phyloP scores from a whole-genome alignment of 2,113 vertebrate genomes.

The Lonchura striata region DNA sequence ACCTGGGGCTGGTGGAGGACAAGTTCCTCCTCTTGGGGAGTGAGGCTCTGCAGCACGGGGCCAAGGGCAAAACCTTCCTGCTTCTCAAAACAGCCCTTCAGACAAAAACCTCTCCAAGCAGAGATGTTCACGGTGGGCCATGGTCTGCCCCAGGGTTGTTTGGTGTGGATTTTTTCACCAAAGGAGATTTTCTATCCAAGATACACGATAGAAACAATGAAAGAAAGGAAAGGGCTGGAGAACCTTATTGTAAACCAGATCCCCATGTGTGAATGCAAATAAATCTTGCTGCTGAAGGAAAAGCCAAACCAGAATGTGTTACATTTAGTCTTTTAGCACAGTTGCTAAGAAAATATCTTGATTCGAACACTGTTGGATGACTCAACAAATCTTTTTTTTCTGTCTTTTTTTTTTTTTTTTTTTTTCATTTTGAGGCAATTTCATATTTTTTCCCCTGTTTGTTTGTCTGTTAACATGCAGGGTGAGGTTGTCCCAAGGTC shows the following conservation, averaged over 20 bases:
- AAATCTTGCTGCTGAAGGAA: conserved; percentile 3
- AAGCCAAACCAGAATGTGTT: conserved; percentile 25
- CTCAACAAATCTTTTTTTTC: conserved; percentile 33
- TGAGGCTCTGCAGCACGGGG: background rate
- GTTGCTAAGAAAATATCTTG: conserved; percentile 45
- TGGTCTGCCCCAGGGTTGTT: background rate
- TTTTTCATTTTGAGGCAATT: background rate
- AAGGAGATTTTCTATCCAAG: background rate
- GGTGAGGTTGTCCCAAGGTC: conserved; percentile 16
- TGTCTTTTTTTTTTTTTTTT: background rate
- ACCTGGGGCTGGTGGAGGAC: conserved; percentile 30
- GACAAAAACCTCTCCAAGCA: background rate
- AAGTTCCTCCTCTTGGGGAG: conserved; percentile 45
- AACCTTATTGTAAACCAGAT: conserved; percentile 18
- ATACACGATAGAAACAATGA: background rate
- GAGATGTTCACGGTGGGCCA: background rate
- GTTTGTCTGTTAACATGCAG: background rate
- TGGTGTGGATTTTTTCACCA: background rate
- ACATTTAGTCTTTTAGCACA: conserved; percentile 17
- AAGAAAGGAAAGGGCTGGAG: conserved; percentile 14
- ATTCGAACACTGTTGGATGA: background rate
- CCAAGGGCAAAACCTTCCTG: background rate
- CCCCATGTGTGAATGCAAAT: conserved; percentile 31
- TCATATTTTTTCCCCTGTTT: background rate
- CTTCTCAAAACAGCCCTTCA: background rate